phyloP scores from a whole-genome alignment of 1,140 invertebrate genomes.

The Spodoptera frugiperda region DNA sequence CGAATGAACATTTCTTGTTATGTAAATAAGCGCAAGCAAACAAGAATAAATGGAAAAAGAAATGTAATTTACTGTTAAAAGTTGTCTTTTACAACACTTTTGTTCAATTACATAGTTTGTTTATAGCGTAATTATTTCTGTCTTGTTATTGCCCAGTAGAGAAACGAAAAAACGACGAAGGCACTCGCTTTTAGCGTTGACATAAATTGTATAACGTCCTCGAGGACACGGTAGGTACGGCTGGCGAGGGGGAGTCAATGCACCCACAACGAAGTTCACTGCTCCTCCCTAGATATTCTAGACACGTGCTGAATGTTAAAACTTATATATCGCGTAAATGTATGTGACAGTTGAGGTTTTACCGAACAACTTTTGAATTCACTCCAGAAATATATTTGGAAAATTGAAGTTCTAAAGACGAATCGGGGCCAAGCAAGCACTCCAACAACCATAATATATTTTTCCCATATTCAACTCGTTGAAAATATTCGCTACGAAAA shows the following conservation, averaged over 20 bases:
- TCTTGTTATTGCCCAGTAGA: conserved; percentile 11
- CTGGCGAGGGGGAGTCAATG: conserved; percentile 65
- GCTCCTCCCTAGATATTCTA: conserved; percentile 62
- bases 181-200: conserved; percentile 41
- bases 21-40: conserved; percentile 59
- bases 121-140: conserved; percentile 29
- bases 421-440: conserved; percentile 39
- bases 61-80: conserved; percentile 36
- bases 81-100: conserved; percentile 40
- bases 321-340: conserved; percentile 57
- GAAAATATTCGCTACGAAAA: conserved; percentile 26
- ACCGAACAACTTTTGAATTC: conserved; percentile 49
- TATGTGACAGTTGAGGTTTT: conserved; percentile 57
- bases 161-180: conserved; percentile 1
- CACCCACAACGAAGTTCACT: conserved; percentile 68
- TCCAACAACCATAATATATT: conserved; percentile 23
- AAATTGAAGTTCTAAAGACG: conserved; percentile 45
- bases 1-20: conserved; percentile 64
- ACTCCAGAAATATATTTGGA: conserved; percentile 46
- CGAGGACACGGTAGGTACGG: conserved; percentile 47
- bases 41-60: conserved; percentile 37
- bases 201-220: conserved; percentile 56
- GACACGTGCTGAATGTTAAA: conserved; percentile 68
- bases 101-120: conserved; percentile 23
- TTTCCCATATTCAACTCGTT: conserved; percentile 36